These are phyloP conservation scores for Onychorhynchus coronatus DNA, from an alignment of 2,113 vertebrate genomes.

Conservation along the genomic window DNA sequence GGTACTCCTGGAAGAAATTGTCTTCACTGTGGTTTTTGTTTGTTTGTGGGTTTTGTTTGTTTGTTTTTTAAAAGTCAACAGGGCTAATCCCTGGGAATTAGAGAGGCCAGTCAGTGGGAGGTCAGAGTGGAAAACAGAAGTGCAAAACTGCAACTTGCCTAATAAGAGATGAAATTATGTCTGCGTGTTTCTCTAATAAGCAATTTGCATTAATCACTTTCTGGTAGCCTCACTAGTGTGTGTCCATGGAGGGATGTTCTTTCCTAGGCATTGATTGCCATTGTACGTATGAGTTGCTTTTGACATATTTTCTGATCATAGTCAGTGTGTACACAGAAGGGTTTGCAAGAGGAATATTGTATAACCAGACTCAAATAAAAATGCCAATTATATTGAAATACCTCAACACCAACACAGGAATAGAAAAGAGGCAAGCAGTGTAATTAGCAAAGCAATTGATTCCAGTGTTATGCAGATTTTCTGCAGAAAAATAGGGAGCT, in stretches of 20 bases:
- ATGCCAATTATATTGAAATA: conserved; percentile 35
- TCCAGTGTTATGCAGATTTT: not conserved
- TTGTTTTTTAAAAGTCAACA: not conserved
- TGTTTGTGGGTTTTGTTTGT: not conserved
- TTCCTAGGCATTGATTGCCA: conserved; percentile 2
- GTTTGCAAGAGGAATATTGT: not conserved
- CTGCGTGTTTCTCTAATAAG: not conserved
- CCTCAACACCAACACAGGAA: not conserved
- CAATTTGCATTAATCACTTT: conserved; percentile 24
- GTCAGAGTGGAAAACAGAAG: not conserved
- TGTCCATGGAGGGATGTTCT: not conserved
- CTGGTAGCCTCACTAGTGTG: not conserved
- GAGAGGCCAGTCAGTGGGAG: not conserved
- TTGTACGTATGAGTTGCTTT: conserved; percentile 5
- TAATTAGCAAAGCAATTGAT: conserved; percentile 43
- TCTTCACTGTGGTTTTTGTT: not conserved
- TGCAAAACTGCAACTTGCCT: not conserved
- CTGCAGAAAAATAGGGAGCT: not conserved
- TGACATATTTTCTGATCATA: not conserved
- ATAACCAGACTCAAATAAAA: conserved; percentile 32
- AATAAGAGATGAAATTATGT: not conserved
- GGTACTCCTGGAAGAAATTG: not conserved
- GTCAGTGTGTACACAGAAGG: not conserved
- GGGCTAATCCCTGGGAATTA: not conserved
- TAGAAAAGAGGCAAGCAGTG: not conserved